A percentile compares a stretch with the other conserved stretches of the same genome.
Conservation (phyloP, 2,113 vertebrate species). For the Sterrhoptilus dennistouni region DNA sequence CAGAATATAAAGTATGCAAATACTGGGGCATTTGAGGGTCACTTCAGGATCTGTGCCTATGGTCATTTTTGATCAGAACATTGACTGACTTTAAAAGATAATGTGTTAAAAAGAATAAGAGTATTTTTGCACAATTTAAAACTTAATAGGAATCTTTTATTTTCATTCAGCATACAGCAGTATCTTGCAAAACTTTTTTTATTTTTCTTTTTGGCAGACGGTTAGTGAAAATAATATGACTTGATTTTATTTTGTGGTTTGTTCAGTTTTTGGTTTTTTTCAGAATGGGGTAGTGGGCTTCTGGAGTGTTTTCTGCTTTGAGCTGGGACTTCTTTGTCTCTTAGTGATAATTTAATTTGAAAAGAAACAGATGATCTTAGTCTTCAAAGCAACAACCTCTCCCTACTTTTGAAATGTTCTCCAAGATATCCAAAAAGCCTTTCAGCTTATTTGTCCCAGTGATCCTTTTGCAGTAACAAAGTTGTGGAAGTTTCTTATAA, state of each 20-base stretch:
- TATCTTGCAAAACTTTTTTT: neutral
- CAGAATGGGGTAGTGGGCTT: neutral
- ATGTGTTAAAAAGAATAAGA: neutral
- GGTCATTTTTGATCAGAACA: neutral
- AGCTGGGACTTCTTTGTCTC: neutral
- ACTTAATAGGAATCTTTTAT: neutral
- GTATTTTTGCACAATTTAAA: neutral
- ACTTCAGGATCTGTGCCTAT: neutral
- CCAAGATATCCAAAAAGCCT: neutral
- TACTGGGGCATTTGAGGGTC: neutral
- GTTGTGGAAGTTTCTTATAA: neutral
- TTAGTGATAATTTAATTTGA: neutral
- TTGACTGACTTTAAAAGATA: neutral
- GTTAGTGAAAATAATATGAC: neutral
- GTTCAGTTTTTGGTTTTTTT: neutral
- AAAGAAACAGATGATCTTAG: neutral
- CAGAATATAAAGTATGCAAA: constrained; percentile 28
- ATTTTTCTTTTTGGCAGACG: neutral
- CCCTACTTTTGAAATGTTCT: neutral
- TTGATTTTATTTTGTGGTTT: neutral
- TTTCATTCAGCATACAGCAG: neutral
- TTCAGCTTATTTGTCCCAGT: neutral
- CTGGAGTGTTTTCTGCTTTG: neutral
- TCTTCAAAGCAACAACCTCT: neutral
- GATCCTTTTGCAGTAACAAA: neutral